These are phyloP conservation scores for Choristoneura rosaceana DNA, from an alignment of 2,888 invertebrate genomes.

Conservation along the genomic window DNA sequence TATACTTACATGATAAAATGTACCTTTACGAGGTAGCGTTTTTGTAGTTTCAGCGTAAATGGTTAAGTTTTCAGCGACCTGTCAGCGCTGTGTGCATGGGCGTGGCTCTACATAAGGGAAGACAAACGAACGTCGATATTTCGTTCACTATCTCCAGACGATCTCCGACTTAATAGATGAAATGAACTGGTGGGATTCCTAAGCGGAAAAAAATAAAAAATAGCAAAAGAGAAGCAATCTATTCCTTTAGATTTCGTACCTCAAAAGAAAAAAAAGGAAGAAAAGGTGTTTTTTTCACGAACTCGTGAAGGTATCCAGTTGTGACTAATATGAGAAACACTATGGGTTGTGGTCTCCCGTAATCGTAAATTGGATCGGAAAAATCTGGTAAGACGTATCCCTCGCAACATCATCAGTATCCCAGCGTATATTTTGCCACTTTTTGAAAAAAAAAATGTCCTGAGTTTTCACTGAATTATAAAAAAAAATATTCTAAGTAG, in stretches of 20 bases:
- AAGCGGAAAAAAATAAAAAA: background rate
- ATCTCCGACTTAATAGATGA: conserved; percentile 3
- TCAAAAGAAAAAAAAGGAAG: too few relatives aligned
- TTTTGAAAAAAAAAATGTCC: too few relatives aligned
- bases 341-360: too few relatives aligned
- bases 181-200: background rate
- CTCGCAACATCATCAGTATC: too few relatives aligned
- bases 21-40: background rate
- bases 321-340: too few relatives aligned
- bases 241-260: background rate
- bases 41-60: background rate
- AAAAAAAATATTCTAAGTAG: too few relatives aligned
- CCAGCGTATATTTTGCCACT: too few relatives aligned
- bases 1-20: background rate
- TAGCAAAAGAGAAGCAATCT: background rate
- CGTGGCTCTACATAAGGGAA: conserved; percentile 8
- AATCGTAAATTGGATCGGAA: too few relatives aligned
- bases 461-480: too few relatives aligned
- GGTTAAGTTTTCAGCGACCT: background rate
- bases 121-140: conserved; percentile 24
- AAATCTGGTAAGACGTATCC: too few relatives aligned
- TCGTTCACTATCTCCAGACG: conserved; percentile 15
- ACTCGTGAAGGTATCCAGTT: too few relatives aligned
- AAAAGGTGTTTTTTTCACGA: too few relatives aligned
- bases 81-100: conserved; percentile 5